These are phyloP conservation scores for Nipponia nippon DNA, from an alignment of 2,113 vertebrate species.

Conservation along the genomic window DNA sequence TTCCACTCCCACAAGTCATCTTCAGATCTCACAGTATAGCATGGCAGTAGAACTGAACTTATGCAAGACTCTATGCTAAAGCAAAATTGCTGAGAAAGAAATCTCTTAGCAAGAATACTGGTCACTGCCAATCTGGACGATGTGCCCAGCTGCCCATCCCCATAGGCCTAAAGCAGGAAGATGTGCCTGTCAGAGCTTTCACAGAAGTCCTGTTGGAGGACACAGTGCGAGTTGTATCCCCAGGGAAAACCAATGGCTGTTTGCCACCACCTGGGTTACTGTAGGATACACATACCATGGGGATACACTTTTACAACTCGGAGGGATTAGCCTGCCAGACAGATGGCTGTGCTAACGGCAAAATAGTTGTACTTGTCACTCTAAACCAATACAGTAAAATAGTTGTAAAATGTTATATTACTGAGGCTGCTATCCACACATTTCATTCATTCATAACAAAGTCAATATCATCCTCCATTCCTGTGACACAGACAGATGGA, in stretches of 20 bases:
- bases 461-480: background rate
- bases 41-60: background rate
- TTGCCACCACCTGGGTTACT: background rate
- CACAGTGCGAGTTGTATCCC: background rate
- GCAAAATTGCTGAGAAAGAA: background rate
- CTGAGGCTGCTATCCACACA: background rate
- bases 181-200: background rate
- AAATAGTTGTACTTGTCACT: background rate
- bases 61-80: background rate
- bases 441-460: background rate
- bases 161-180: background rate
- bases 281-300: rapidly evolving
- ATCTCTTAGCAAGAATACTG: background rate
- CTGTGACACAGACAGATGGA: background rate
- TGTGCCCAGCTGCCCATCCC: background rate
- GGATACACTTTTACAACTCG: background rate
- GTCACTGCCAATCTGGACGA: background rate
- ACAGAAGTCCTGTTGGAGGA: background rate
- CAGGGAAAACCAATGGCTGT: background rate
- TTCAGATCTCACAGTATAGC: background rate
- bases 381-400: background rate
- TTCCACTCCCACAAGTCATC: background rate
- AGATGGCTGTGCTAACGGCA: background rate
- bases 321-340: background rate
- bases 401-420: background rate